Percentiles rank a stretch among this genome's conserved stretches.
phyloP scores from a whole-genome alignment of 2,888 invertebrate genomes.

The Xestia rhomboidea region DNA sequence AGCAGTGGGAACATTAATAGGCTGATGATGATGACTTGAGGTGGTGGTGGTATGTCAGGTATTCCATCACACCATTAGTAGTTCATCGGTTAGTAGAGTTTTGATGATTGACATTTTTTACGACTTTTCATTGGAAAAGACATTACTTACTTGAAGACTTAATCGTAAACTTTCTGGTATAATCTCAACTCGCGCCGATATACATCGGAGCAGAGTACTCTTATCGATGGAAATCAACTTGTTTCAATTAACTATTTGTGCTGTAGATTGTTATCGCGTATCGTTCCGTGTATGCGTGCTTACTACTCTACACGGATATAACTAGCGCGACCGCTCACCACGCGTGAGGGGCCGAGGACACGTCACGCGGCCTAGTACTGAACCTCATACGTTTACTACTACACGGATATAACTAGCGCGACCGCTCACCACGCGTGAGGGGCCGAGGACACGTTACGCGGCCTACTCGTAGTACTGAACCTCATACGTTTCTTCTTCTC shows the following conservation, averaged over 20 bases:
- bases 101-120: neutral
- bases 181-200: neutral
- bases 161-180: slow-evolving; percentile 5
- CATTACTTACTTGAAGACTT: neutral
- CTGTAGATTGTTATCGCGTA: slow-evolving; percentile 32
- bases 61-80: too few species aligned
- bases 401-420: neutral
- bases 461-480: neutral
- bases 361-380: neutral
- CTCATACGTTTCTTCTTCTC: neutral
- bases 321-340: neutral
- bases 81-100: too few species aligned
- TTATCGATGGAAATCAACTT: slow-evolving; percentile 15
- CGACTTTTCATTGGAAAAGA: neutral
- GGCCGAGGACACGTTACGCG: neutral
- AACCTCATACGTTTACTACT: neutral
- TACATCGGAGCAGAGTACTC: slow-evolving; percentile 18
- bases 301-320: neutral
- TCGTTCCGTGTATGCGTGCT: neutral
- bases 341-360: neutral
- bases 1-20: too few species aligned
- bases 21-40: too few species aligned
- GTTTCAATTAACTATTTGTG: slow-evolving; percentile 32
- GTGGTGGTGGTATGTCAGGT: too few species aligned
- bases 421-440: neutral